Evolutionary conservation across 2,888 invertebrate genomes (phyloP).

Genomic region (Ptilodon capucinus): DNA sequence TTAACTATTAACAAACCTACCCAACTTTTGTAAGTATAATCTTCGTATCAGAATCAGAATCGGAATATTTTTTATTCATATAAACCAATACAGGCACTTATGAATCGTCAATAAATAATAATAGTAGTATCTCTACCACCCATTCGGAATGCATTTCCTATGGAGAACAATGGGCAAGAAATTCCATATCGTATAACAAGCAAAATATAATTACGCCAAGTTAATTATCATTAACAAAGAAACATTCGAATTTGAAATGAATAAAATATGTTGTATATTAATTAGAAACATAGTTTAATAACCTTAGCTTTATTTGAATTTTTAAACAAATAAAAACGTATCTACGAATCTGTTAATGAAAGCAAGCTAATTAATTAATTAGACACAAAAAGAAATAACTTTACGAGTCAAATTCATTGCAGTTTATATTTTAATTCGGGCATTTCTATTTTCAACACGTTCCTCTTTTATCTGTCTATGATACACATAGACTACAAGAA

Average conservation of each 20-base stretch:
- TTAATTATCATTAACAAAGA: neutral
- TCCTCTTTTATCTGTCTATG: neutral
- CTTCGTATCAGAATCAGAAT: too few relatives aligned
- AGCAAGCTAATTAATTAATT: neutral
- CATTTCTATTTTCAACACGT: neutral
- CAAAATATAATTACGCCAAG: too few relatives aligned
- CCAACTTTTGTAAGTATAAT: too few relatives aligned
- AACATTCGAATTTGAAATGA: neutral
- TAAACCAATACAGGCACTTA: too few relatives aligned
- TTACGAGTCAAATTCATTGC: neutral
- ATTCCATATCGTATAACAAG: too few relatives aligned
- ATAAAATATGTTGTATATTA: neutral
- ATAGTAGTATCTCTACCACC: too few relatives aligned
- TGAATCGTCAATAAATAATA: too few relatives aligned
- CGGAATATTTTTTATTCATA: too few relatives aligned
- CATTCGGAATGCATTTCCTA: too few relatives aligned
- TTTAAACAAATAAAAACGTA: neutral
- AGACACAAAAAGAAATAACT: neutral
- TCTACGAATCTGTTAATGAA: neutral
- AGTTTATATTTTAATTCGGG: neutral
- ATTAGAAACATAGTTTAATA: neutral
- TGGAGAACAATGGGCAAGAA: too few relatives aligned
- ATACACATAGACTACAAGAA: too few relatives aligned
- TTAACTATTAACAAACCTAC: too few relatives aligned
- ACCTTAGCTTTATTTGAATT: neutral